Conservation (phyloP, 2,797 vertebrate genomes). For the Chloroceryle amazona region DNA sequence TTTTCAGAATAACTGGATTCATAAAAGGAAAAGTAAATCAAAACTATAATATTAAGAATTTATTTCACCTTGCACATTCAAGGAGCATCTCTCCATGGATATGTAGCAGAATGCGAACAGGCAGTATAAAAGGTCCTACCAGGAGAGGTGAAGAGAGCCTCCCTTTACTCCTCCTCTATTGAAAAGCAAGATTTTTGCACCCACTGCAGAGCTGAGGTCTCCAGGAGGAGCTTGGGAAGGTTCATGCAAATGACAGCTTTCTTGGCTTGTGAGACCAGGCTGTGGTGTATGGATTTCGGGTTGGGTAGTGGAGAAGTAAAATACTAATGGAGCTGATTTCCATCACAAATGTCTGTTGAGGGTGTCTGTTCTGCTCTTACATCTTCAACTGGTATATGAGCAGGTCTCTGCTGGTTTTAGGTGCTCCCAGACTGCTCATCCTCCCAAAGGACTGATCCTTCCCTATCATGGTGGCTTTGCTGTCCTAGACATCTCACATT, state of each 20-base stretch:
- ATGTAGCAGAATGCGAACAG: neutral
- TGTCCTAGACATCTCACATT: neutral
- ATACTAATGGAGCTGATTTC: neutral
- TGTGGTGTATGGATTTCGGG: neutral
- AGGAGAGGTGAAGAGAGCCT: rapidly evolving
- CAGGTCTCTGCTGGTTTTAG: neutral
- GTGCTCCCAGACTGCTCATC: rapidly evolving
- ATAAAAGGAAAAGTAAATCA: neutral
- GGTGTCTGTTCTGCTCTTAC: neutral
- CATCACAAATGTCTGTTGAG: neutral
- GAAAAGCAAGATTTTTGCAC: neutral
- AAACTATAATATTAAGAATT: neutral
- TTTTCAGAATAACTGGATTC: neutral
- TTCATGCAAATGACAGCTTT: neutral
- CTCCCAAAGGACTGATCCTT: neutral
- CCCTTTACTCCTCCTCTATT: neutral
- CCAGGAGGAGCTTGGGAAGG: neutral
- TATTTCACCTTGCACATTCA: neutral
- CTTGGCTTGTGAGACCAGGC: neutral
- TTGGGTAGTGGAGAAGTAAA: neutral
- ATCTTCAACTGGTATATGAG: neutral
- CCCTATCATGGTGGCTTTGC: rapidly evolving
- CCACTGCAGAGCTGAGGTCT: neutral
- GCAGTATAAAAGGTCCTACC: neutral
- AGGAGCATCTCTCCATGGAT: neutral